A percentile compares a stretch with the other conserved stretches of the same genome.
These are phyloP conservation scores for Protophormia terraenovae DNA, from an alignment of 2,888 invertebrate genomes.

Conservation along the genomic window DNA sequence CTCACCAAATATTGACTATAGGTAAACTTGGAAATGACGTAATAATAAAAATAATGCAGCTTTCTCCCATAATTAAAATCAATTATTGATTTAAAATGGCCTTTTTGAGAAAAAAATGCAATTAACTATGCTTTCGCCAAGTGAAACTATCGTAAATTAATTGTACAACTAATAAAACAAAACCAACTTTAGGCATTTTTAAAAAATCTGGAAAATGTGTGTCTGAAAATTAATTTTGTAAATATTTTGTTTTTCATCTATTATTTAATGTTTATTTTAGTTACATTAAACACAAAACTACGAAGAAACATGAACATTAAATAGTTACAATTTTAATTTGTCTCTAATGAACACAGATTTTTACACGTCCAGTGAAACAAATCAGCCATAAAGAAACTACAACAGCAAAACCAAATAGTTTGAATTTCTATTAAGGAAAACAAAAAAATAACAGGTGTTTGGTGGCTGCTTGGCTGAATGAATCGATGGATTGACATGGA, in stretches of 20 bases:
- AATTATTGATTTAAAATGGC: conserved; percentile 41
- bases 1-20: background rate
- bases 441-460: conserved; percentile 42
- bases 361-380: conserved; percentile 63
- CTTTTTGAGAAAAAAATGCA: conserved; percentile 44
- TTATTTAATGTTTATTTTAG: conserved; percentile 9
- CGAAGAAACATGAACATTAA: conserved; percentile 16
- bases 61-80: conserved; percentile 17
- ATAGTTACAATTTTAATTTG: conserved; percentile 62
- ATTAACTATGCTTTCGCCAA: conserved; percentile 47
- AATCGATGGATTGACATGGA: background rate
- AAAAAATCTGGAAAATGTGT: conserved; percentile 37
- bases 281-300: background rate
- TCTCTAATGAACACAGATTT: conserved; percentile 68
- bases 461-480: background rate
- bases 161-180: conserved; percentile 5
- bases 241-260: background rate
- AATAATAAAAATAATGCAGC: conserved; percentile 16
- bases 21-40: background rate
- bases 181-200: conserved; percentile 16
- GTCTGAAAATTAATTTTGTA: background rate
- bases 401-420: conserved; percentile 34
- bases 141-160: background rate
- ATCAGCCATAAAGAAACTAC: conserved; percentile 46
- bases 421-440: conserved; percentile 25